Evolutionary conservation across 2,888 invertebrate species (phyloP).

Genomic region (Dryadula phaetusa): DNA sequence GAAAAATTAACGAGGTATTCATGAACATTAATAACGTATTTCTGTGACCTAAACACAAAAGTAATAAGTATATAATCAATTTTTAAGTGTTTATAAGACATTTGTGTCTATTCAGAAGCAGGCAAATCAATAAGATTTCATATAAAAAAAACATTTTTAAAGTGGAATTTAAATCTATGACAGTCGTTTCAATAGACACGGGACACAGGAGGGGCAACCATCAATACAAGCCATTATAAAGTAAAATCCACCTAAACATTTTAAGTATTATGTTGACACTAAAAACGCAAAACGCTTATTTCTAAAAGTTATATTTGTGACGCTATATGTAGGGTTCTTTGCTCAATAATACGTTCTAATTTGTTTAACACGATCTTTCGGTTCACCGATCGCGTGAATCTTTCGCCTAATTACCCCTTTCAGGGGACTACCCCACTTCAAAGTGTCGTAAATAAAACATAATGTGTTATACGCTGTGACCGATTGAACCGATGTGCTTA

Average conservation of each 20-base stretch:
- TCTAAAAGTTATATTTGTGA: slow-evolving; percentile 29
- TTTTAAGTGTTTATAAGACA: too few relatives aligned
- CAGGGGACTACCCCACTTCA: slow-evolving; percentile 74
- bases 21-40: too few relatives aligned
- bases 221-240: too few relatives aligned
- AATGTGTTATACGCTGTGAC: slow-evolving; percentile 47
- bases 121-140: too few relatives aligned
- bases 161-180: too few relatives aligned
- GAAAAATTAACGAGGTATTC: too few relatives aligned
- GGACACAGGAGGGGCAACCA: too few relatives aligned
- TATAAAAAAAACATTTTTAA: too few relatives aligned
- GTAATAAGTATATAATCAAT: too few relatives aligned
- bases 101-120: too few relatives aligned
- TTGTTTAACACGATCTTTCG: slow-evolving; percentile 76
- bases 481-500: slow-evolving; percentile 54
- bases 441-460: slow-evolving; percentile 74
- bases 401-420: slow-evolving; percentile 81
- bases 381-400: slow-evolving; percentile 70
- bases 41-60: too few relatives aligned
- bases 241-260: neutral
- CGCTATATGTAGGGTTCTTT: slow-evolving; percentile 56
- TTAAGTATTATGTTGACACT: neutral
- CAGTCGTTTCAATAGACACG: too few relatives aligned
- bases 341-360: slow-evolving; percentile 80
- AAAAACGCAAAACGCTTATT: slow-evolving; percentile 4